phyloP scores from a whole-genome alignment of 2,113 vertebrate genomes.

The Hydropotes inermis region DNA sequence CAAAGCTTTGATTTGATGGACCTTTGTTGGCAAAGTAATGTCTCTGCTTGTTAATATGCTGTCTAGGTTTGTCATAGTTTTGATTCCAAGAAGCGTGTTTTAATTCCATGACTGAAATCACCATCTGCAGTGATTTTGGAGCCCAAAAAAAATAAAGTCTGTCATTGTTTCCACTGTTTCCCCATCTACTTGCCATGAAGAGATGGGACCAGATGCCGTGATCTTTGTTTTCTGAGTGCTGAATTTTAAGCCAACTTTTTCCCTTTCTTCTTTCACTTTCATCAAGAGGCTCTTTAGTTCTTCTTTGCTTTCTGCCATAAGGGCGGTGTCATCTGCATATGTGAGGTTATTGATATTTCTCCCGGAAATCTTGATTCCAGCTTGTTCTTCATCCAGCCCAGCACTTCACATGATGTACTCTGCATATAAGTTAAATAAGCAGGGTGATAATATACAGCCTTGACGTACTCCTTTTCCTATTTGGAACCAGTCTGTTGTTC shows the following conservation, averaged over 20 bases:
- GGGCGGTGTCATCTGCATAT: not conserved
- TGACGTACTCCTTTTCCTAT: not conserved
- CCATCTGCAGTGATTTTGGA: not conserved
- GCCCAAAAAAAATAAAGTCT: accelerated
- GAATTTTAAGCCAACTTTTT: not conserved
- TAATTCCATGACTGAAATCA: not conserved
- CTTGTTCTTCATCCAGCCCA: not conserved
- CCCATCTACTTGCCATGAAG: not conserved
- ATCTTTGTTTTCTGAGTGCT: not conserved
- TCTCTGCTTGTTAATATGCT: not conserved
- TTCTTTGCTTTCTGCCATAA: not conserved
- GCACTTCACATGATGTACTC: not conserved
- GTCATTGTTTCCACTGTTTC: not conserved
- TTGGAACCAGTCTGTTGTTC: not conserved
- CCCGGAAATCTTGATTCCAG: not conserved
- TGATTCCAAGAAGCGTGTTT: not conserved
- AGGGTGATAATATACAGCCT: not conserved
- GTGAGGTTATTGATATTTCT: not conserved
- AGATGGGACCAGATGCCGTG: not conserved
- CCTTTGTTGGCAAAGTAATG: not conserved
- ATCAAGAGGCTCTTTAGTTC: not conserved
- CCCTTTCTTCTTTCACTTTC: not conserved
- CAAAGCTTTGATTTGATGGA: not conserved
- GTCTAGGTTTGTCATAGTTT: not conserved
- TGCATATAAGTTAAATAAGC: not conserved